Conservation (phyloP, 2,888 invertebrate species). For the Geophilus truncorum region DNA sequence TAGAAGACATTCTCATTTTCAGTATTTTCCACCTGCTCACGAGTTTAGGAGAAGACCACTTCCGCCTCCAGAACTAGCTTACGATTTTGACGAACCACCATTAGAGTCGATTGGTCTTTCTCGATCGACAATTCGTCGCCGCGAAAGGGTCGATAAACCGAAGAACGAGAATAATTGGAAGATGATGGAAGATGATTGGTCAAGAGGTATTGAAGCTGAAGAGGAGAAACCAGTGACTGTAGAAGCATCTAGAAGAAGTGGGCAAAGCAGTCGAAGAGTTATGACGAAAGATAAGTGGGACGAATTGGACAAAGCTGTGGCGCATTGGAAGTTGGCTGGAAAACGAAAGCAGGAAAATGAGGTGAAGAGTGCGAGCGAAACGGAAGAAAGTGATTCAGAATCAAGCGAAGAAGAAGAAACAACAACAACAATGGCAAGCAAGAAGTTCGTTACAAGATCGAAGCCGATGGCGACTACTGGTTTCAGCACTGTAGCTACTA, state of each 20-base stretch:
- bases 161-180: not conserved
- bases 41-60: not conserved
- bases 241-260: not conserved
- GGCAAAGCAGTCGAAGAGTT: not conserved
- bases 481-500: not conserved
- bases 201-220: not conserved
- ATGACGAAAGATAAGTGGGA: not conserved
- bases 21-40: not conserved
- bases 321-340: not conserved
- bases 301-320: not conserved
- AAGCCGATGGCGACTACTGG: not conserved
- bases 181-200: not conserved
- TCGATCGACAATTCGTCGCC: not conserved
- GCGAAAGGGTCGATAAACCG: not conserved
- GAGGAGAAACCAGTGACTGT: not conserved
- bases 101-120: not conserved
- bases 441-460: not conserved
- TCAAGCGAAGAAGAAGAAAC: not conserved
- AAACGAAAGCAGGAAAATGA: not conserved
- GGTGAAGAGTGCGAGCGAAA: not conserved
- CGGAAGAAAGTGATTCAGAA: not conserved
- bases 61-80: not conserved
- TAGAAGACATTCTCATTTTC: not conserved
- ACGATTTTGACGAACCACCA: not conserved
- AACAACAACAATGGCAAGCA: not conserved